Conservation (phyloP, 1,140 invertebrate genomes). For the Aphaenogaster ashmeadi region DNA sequence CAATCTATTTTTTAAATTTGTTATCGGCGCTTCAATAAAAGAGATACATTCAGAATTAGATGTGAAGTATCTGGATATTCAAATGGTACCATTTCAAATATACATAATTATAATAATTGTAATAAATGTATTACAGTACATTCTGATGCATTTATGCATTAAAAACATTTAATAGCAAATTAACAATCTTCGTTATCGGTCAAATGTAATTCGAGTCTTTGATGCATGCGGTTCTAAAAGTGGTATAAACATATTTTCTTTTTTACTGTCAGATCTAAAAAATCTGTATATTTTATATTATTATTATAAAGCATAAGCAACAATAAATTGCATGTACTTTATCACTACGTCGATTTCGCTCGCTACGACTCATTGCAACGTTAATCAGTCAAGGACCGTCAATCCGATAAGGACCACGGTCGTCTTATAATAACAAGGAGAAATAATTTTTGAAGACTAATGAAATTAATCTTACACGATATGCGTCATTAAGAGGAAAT, state of each 20-base stretch:
- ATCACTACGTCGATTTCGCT: background rate
- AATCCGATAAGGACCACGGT: background rate
- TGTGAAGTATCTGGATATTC: background rate
- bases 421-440: constrained; percentile 17
- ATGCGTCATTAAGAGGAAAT: constrained; percentile 22
- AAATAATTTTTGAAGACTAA: background rate
- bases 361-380: background rate
- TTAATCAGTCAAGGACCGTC: background rate
- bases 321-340: background rate
- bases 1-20: background rate
- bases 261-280: background rate
- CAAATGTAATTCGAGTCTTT: background rate
- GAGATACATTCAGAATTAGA: background rate
- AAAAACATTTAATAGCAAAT: background rate
- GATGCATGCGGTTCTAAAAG: background rate
- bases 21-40: constrained; percentile 1
- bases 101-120: background rate
- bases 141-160: background rate
- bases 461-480: background rate
- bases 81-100: background rate
- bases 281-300: background rate
- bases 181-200: background rate
- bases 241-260: background rate
- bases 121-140: background rate
- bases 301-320: background rate